phyloP scores from a whole-genome alignment of 2,113 vertebrate species.

The Mesembrinibis cayennensis region DNA sequence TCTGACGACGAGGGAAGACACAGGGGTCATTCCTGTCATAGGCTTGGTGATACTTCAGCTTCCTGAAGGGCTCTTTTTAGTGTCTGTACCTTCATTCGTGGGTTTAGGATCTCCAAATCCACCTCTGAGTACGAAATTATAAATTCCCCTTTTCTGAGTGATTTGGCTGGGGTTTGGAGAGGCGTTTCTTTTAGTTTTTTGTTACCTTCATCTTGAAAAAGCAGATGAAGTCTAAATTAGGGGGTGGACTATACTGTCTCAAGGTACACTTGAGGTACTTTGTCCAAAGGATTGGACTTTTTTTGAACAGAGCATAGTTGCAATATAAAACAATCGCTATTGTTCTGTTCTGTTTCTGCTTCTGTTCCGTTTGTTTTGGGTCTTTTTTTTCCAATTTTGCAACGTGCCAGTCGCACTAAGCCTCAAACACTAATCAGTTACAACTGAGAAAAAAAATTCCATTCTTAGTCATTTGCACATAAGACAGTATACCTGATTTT shows the following conservation, averaged over 20 bases:
- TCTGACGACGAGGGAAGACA: no score
- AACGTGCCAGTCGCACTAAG: not conserved
- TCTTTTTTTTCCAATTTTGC: not conserved
- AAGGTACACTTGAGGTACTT: not conserved
- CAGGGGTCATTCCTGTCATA: accelerated
- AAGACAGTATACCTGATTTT: not conserved
- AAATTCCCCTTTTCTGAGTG: not conserved
- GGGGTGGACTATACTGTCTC: not conserved
- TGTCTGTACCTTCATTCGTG: no score
- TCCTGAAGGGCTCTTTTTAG: not conserved
- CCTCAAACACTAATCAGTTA: not conserved
- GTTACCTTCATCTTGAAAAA: not conserved
- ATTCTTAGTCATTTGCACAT: not conserved
- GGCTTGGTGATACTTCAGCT: not conserved
- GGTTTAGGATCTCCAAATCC: not conserved
- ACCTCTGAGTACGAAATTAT: not conserved
- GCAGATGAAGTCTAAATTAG: not conserved
- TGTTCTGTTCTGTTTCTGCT: not conserved
- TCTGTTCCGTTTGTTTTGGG: no score
- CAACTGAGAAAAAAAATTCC: not conserved
- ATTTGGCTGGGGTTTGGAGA: not conserved
- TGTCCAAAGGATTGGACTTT: not conserved
- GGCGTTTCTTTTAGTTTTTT: not conserved
- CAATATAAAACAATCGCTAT: not conserved
- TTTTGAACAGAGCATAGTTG: not conserved